Percentiles rank a stretch among this genome's conserved stretches.
phyloP scores from a whole-genome alignment of 2,888 invertebrate species.

The Mesorhabditis belari region DNA sequence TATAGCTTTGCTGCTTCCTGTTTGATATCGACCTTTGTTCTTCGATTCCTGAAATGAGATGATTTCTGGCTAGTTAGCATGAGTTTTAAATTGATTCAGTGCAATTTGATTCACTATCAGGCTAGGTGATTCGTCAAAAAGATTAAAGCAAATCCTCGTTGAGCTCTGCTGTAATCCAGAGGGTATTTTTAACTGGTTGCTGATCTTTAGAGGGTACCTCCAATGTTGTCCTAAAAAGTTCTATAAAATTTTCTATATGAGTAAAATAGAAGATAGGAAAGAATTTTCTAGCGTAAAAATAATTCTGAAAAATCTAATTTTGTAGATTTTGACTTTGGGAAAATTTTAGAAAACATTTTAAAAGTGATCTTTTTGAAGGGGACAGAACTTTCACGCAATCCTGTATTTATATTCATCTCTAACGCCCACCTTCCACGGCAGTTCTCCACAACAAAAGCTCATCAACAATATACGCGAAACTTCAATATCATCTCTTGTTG shows the following conservation, averaged over 20 bases:
- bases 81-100: constrained; percentile 10
- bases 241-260: too few relatives aligned
- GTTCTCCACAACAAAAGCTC: constrained; percentile 29
- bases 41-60: neutral
- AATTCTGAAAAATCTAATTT: neutral
- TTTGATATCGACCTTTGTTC: neutral
- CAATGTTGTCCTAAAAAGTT: too few relatives aligned
- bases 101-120: too few relatives aligned
- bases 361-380: neutral
- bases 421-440: constrained; percentile 33
- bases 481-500: too few relatives aligned
- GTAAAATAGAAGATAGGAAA: too few relatives aligned
- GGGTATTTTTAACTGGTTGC: too few relatives aligned
- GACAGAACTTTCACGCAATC: too few relatives aligned
- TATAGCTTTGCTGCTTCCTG: constrained; percentile 16
- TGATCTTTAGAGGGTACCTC: too few relatives aligned
- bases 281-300: neutral
- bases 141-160: too few relatives aligned
- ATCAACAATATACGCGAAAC: constrained; percentile 36
- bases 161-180: too few relatives aligned
- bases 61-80: constrained; percentile 2
- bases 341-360: neutral
- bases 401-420: neutral
- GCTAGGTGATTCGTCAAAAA: too few relatives aligned
- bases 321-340: neutral